Conservation (phyloP, 2,888 invertebrate genomes). For the Notodonta ziczac region DNA sequence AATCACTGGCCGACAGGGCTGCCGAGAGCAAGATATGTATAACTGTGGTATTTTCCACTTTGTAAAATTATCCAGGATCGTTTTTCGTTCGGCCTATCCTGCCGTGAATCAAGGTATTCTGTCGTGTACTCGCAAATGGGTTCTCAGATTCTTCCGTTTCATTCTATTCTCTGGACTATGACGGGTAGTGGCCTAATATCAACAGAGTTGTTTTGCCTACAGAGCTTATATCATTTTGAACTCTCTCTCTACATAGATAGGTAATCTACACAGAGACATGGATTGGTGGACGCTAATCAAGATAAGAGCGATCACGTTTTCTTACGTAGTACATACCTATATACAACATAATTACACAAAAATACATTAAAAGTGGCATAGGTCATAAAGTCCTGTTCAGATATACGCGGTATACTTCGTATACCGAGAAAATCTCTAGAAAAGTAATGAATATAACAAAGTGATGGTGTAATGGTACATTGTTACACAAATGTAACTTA, state of each 20-base stretch:
- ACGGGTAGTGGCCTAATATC: no score
- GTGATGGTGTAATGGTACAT: no score
- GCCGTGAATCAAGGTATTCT: no score
- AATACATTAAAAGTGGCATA: neutral
- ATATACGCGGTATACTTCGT: neutral
- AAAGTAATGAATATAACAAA: no score
- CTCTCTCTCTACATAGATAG: neutral
- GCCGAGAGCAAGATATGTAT: neutral
- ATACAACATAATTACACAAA: neutral
- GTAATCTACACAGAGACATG: neutral
- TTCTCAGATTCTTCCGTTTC: no score
- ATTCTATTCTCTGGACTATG: no score
- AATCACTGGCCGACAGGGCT: neutral
- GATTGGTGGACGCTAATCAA: constrained; percentile 4
- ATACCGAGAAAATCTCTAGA: no score
- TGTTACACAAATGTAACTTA: no score
- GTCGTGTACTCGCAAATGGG: no score
- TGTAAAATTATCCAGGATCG: neutral
- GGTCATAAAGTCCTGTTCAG: neutral
- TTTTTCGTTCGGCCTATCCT: no score
- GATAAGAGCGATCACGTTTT: constrained; percentile 3
- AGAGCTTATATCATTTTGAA: neutral
- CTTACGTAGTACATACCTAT: neutral
- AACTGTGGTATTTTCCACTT: neutral
- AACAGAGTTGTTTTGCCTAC: neutral